phyloP scores from a whole-genome alignment of 2,888 invertebrate genomes.

The Eupeodes luniger region DNA sequence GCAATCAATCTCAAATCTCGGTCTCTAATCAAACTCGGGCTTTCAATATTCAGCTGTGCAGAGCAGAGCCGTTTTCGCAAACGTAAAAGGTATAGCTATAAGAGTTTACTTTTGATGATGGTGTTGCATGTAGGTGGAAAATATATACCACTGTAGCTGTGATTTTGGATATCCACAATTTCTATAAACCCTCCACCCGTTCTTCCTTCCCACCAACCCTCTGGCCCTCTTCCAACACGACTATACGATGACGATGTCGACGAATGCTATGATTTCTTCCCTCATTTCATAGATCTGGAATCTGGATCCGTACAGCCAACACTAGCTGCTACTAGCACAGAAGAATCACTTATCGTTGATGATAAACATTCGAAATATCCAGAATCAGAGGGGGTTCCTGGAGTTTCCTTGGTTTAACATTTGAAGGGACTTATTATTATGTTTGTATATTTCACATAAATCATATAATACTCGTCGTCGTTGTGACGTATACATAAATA shows the following conservation, averaged over 20 bases:
- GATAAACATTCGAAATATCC: conserved; percentile 54
- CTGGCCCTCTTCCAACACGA: neutral
- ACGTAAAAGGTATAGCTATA: neutral
- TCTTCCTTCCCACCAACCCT: neutral
- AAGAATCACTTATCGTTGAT: conserved; percentile 62
- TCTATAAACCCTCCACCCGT: neutral
- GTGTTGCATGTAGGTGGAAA: conserved; percentile 16
- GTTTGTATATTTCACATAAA: neutral
- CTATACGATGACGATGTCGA: conserved; percentile 2
- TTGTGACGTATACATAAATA: conserved; percentile 9
- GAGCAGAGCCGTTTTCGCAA: conserved; percentile 14
- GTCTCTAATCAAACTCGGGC: conserved; percentile 61
- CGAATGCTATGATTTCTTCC: neutral
- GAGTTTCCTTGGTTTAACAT: conserved; percentile 18
- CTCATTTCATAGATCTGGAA: neutral
- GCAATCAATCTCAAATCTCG: conserved; percentile 64
- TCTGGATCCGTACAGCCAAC: neutral
- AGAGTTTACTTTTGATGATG: neutral
- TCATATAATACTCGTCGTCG: neutral
- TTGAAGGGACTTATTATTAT: conserved; percentile 38
- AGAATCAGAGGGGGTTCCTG: conserved; percentile 36
- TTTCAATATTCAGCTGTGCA: conserved; percentile 35
- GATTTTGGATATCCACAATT: conserved; percentile 37
- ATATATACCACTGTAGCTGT: conserved; percentile 17
- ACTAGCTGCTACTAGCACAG: conserved; percentile 18